Evolutionary conservation across 2,113 vertebrate species (phyloP).

Genomic region (Oryzias javanicus): DNA sequence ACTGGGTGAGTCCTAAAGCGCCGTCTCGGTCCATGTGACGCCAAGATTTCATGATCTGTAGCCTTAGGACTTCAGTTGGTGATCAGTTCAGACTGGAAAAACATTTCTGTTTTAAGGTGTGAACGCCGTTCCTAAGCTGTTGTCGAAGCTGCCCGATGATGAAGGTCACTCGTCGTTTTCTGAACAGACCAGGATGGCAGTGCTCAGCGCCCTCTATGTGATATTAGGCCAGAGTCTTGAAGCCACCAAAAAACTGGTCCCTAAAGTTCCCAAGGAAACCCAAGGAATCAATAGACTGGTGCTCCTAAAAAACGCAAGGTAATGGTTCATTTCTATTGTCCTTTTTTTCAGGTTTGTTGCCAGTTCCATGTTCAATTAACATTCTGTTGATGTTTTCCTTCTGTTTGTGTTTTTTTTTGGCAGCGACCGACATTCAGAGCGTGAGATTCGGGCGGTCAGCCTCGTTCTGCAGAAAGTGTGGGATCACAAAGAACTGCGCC

Average conservation of each 20-base stretch:
- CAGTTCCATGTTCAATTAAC: not conserved
- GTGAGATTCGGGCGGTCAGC: constrained; percentile 91
- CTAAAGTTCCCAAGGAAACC: constrained; percentile 68
- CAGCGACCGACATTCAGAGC: constrained; percentile 83
- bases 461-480: constrained; percentile 90
- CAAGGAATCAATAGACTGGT: constrained; percentile 94
- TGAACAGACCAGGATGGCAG: constrained; percentile 88
- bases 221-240: constrained; percentile 89
- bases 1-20: constrained; percentile 79
- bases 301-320: constrained; percentile 93
- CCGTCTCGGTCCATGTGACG: not conserved
- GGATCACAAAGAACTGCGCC: constrained; percentile 92
- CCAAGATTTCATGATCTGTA: not conserved
- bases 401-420: not conserved
- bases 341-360: not conserved
- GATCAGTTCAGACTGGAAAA: not conserved
- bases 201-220: constrained; percentile 91
- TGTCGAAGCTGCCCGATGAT: constrained; percentile 87
- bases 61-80: not conserved
- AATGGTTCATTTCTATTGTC: not conserved
- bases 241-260: constrained; percentile 84
- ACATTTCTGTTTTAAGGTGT: constrained; percentile 74
- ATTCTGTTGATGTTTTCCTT: accelerated
- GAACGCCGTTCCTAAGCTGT: constrained; percentile 87
- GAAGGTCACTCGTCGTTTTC: constrained; percentile 85